phyloP scores from a whole-genome alignment of 2,797 vertebrate species.

The Takifugu rubripes region DNA sequence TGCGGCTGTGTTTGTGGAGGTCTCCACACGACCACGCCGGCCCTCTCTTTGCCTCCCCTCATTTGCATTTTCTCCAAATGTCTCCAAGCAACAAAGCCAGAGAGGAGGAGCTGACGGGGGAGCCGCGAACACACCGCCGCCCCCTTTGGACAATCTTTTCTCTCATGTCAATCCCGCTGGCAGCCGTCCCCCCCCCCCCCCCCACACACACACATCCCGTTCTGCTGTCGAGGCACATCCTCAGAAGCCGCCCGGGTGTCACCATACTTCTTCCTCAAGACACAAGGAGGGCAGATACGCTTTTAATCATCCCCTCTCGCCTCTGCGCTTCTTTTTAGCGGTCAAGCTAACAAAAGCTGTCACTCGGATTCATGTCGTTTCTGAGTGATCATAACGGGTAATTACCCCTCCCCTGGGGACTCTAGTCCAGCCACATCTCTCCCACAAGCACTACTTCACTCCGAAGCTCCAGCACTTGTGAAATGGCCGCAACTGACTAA shows the following conservation, averaged over 20 bases:
- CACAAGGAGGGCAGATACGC: slow-evolving; percentile 71
- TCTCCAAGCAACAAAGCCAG: slow-evolving; percentile 66
- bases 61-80: slow-evolving; percentile 72
- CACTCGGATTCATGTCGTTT: slow-evolving; percentile 71
- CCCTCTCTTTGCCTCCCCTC: slow-evolving; percentile 57
- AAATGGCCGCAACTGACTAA: slow-evolving; percentile 72
- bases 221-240: slow-evolving; percentile 65
- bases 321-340: slow-evolving; percentile 63
- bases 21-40: slow-evolving; percentile 64
- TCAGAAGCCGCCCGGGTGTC: slow-evolving; percentile 70
- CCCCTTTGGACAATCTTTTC: slow-evolving; percentile 53
- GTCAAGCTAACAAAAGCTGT: slow-evolving; percentile 78
- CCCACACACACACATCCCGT: slow-evolving; percentile 44
- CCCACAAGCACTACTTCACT: slow-evolving; percentile 66
- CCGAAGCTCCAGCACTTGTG: slow-evolving; percentile 60
- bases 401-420: slow-evolving; percentile 74
- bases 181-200: slow-evolving; percentile 39
- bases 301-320: slow-evolving; percentile 69
- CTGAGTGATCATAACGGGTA: slow-evolving; percentile 80
- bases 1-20: slow-evolving; percentile 63
- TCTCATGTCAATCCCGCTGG: slow-evolving; percentile 55
- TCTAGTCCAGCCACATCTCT: slow-evolving; percentile 56
- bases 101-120: slow-evolving; percentile 56
- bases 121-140: slow-evolving; percentile 48
- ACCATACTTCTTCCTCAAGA: slow-evolving; percentile 70